Conservation (phyloP, 2,113 vertebrate genomes). For the Genyomyrus donnyi region DNA sequence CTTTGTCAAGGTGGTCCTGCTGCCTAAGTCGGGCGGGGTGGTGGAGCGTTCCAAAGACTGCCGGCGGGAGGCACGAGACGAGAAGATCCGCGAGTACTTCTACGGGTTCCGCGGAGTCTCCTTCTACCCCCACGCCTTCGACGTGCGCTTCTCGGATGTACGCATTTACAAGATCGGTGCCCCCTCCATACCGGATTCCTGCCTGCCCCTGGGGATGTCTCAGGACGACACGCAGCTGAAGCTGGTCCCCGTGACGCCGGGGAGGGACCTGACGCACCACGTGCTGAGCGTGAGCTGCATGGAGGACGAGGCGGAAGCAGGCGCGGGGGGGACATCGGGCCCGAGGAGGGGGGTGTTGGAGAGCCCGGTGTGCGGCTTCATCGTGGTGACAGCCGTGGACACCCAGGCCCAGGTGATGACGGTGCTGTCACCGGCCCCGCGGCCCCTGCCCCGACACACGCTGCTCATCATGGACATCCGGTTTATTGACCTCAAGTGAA, state of each 20-base stretch:
- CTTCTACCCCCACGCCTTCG: constrained; percentile 91
- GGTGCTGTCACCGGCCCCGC: constrained; percentile 82
- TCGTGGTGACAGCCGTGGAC: constrained; percentile 89
- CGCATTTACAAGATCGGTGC: constrained; percentile 97
- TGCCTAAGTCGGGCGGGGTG: constrained; percentile 89
- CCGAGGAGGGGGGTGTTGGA: constrained; percentile 62
- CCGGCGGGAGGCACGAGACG: constrained; percentile 79
- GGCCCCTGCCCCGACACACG: constrained; percentile 85
- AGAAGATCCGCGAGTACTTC: constrained; percentile 93
- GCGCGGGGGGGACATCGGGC: constrained; percentile 42
- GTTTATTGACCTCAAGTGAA: constrained; percentile 88
- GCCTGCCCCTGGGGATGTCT: constrained; percentile 91
- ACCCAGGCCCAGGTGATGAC: constrained; percentile 88
- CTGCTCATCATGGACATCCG: constrained; percentile 98
- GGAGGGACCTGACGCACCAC: constrained; percentile 91
- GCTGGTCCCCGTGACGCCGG: constrained; percentile 87
- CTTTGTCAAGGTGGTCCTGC: constrained; percentile 85
- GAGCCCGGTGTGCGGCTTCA: constrained; percentile 89
- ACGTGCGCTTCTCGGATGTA: constrained; percentile 92
- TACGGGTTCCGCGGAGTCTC: constrained; percentile 84
- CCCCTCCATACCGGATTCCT: constrained; percentile 93
- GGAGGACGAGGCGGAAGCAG: constrained; percentile 68
- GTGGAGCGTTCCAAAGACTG: constrained; percentile 95
- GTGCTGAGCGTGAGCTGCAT: constrained; percentile 87
- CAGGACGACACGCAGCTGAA: constrained; percentile 98